phyloP scores from a whole-genome alignment of 2,113 vertebrate genomes.

The Piliocolobus tephrosceles region DNA sequence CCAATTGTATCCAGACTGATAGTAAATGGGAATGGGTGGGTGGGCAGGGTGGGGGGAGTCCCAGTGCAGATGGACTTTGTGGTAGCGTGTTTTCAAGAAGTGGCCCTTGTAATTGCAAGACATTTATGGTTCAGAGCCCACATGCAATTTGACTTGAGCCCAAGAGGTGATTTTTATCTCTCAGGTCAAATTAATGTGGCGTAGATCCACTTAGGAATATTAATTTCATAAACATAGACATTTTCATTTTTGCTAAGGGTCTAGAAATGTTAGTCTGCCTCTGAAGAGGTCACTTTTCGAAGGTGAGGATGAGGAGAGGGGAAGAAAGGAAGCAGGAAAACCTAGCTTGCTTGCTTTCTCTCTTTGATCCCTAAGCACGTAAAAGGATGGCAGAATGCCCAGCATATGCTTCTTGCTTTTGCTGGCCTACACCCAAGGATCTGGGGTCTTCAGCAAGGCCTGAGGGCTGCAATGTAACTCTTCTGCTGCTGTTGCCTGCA shows the following conservation, averaged over 20 bases:
- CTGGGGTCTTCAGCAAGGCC: neutral
- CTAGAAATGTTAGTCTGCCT: neutral
- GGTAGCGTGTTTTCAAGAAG: constrained; percentile 31
- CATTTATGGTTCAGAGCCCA: neutral
- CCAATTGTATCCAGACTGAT: constrained; percentile 26
- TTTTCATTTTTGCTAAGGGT: constrained; percentile 37
- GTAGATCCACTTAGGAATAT: constrained; percentile 35
- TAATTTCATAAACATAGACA: constrained; percentile 1
- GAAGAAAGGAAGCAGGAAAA: neutral
- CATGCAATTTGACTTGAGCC: neutral
- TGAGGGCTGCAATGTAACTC: neutral
- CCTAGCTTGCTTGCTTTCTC: neutral
- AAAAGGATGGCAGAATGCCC: constrained; percentile 39
- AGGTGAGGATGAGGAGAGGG: neutral
- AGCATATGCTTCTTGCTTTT: neutral
- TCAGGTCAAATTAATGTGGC: neutral
- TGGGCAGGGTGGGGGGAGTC: neutral
- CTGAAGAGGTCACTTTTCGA: neutral
- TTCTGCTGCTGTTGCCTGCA: neutral
- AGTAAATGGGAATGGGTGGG: neutral
- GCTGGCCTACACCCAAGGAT: neutral
- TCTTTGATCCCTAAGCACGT: neutral
- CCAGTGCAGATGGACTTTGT: neutral
- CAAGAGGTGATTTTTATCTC: constrained; percentile 52
- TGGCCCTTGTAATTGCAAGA: neutral